These are phyloP conservation scores for Poeciliopsis infans DNA, from an alignment of 2,797 vertebrate species.

Conservation along the genomic window DNA sequence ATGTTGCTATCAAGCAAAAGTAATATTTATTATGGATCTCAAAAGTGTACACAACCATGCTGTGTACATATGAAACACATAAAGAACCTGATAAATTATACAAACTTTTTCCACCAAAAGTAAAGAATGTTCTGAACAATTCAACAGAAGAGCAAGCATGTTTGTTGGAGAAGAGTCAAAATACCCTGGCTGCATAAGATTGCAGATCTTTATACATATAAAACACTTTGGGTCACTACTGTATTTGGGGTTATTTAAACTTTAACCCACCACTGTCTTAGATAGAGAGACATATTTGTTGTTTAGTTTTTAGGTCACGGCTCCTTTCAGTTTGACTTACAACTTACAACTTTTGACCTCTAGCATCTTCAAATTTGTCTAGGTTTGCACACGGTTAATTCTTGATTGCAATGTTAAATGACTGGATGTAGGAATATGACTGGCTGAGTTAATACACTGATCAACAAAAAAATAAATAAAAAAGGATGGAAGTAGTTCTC, in stretches of 20 bases:
- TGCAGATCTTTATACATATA: background rate
- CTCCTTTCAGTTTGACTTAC: background rate
- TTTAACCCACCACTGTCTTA: background rate
- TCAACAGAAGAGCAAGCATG: background rate
- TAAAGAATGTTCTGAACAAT: background rate
- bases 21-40: background rate
- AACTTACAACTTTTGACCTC: background rate
- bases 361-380: background rate
- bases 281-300: background rate
- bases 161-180: background rate
- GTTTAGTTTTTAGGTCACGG: background rate
- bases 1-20: background rate
- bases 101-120: background rate
- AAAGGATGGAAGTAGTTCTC: slow-evolving; percentile 10
- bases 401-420: slow-evolving; percentile 32
- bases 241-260: background rate
- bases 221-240: background rate
- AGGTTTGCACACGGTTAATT: slow-evolving; percentile 19
- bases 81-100: background rate
- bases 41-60: background rate
- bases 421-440: slow-evolving; percentile 4
- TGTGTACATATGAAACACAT: background rate
- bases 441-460: background rate
- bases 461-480: background rate
- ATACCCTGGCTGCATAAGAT: background rate